Evolutionary conservation across 2,113 vertebrate genomes (phyloP), one percentile per base, ranked within the genome.

Genomic region (Aspiorhynchus laticeps): DNA sequence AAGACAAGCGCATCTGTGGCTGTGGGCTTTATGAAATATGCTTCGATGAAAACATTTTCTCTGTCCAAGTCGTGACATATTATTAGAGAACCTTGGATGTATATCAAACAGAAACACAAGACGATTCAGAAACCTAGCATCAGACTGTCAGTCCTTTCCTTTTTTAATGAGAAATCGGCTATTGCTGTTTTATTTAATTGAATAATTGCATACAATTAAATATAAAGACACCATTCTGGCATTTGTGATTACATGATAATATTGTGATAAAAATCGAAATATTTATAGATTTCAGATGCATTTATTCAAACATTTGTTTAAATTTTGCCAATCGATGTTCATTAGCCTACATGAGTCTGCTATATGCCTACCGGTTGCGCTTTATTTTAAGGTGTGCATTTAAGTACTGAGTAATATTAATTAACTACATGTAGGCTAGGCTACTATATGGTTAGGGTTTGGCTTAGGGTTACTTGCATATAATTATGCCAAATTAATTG

Each of bases 1-100:
- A 93, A 92, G 82, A 71, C 71, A 73, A 43, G 87, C 83, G 86
- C 90, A 90, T 92, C 83, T 92, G 91, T 88, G 90, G 90, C 89
- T 84, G 90, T 38, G 79, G 89, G 88, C 87, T 51, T 87, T 86
- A 80, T 83, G 90, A 36, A 71, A 41, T 51, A 83, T 74, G 56
- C 33, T n/a, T n/a, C 4, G 21, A 31, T 46, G 15, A 8, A 46
- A 43, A 69, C n/a, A 71, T 19, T 31, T 26, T 9, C 38, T 12
- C 41, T 26, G 41, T 41, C 33, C 41, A 80, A 21, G 31, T 56
- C 7, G 65, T 15, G 46, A 19, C 33, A 51, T 75, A 46, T 28
- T 76, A 7, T 48, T 76, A 12, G 43, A 46, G n/a, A 76, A 17
- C 41, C n/a, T 26, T 76, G 73, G 41, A 26, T 76, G 73, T 12